These are phyloP conservation scores for Hetaerina americana DNA, from an alignment of 1,140 invertebrate genomes.

Conservation along the genomic window DNA sequence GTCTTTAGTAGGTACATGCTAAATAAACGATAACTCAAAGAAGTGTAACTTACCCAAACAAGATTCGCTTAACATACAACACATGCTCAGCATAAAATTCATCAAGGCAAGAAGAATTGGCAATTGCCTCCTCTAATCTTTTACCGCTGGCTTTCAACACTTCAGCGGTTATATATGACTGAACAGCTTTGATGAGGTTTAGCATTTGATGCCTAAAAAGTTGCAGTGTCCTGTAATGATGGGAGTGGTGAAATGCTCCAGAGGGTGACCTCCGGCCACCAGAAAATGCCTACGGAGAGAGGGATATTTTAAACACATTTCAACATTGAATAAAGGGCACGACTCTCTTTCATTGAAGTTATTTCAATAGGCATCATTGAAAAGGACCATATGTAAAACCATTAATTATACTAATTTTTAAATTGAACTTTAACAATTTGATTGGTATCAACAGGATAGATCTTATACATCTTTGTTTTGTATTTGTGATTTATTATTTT, in stretches of 20 bases:
- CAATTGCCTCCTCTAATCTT: constrained; percentile 16
- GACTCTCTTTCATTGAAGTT: too few relatives aligned
- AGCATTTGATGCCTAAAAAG: constrained; percentile 55
- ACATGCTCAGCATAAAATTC: constrained; percentile 52
- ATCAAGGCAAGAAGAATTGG: constrained; percentile 45
- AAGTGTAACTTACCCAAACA: constrained; percentile 36
- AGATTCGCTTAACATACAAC: constrained; percentile 53
- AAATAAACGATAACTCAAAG: too few relatives aligned
- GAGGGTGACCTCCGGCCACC: constrained; percentile 31
- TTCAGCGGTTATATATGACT: constrained; percentile 55
- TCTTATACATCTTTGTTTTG: too few relatives aligned
- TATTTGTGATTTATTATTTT: too few relatives aligned
- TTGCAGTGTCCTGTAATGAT: constrained; percentile 45
- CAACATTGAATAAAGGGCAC: too few relatives aligned
- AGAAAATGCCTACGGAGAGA: constrained; percentile 37
- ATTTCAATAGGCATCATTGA: too few relatives aligned
- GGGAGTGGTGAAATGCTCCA: constrained; percentile 31
- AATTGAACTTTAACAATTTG: too few relatives aligned
- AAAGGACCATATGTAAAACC: too few relatives aligned
- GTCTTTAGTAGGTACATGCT: too few relatives aligned
- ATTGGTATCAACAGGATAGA: too few relatives aligned
- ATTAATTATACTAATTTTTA: too few relatives aligned
- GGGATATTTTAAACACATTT: too few relatives aligned
- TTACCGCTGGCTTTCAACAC: constrained; percentile 49
- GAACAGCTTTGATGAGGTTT: constrained; percentile 52